phyloP scores from a whole-genome alignment of 1,140 invertebrate genomes.

The Metopolophium dirhodum region DNA sequence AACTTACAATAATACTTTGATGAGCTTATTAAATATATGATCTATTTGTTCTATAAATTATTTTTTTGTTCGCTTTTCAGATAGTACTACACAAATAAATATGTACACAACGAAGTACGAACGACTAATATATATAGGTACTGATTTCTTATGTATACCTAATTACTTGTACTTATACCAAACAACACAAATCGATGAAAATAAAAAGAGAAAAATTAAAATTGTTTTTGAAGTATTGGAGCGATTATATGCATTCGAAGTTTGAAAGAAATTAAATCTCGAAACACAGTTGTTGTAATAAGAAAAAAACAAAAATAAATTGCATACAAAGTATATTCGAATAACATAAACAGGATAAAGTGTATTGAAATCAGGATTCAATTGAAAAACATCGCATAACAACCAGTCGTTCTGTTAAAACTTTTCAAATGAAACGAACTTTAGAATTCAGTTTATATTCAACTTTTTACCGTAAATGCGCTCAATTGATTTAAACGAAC shows the following conservation, averaged over 20 bases:
- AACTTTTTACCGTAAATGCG: not conserved
- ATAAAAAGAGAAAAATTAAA: not conserved
- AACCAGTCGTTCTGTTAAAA: not conserved
- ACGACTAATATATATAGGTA: not conserved
- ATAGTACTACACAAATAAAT: not conserved
- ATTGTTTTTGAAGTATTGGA: not conserved
- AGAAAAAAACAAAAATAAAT: conserved; percentile 2
- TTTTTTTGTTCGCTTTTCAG: not conserved
- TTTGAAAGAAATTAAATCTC: not conserved
- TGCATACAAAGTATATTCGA: not conserved
- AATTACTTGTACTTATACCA: not conserved
- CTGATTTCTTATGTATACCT: not conserved
- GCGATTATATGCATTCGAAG: not conserved
- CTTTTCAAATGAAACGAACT: conserved; percentile 9
- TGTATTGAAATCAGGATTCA: conserved; percentile 1
- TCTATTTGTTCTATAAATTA: not conserved
- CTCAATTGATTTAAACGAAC: not conserved
- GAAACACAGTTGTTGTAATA: not conserved
- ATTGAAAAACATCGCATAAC: not conserved
- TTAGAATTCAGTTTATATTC: not conserved
- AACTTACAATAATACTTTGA: too few species aligned
- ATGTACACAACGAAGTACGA: not conserved
- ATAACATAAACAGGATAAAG: not conserved
- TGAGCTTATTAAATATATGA: too few species aligned
- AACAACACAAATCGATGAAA: not conserved